Evolutionary conservation across 1,140 invertebrate genomes (phyloP).

Genomic region (Drosophila kikkawai): DNA sequence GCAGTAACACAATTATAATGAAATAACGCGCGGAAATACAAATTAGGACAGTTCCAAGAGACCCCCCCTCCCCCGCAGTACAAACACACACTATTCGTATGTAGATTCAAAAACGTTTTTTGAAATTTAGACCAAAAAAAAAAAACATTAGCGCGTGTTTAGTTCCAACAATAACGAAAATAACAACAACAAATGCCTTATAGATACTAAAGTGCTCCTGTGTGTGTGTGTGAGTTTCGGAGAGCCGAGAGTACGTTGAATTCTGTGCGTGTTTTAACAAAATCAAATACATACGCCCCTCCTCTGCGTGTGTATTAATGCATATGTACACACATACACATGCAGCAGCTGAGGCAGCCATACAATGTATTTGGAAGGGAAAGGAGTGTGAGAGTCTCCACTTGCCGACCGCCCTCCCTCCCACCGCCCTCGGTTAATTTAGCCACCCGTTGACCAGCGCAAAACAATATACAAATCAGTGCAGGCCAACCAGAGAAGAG

Average conservation of each 20-base stretch:
- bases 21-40: slow-evolving; percentile 61
- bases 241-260: slow-evolving; percentile 22
- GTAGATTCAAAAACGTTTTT: slow-evolving; percentile 15
- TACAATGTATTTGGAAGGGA: slow-evolving; percentile 55
- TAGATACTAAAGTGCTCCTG: slow-evolving; percentile 72
- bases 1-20: slow-evolving; percentile 3
- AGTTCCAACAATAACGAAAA: slow-evolving; percentile 60
- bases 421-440: slow-evolving; percentile 15
- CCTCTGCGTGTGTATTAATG: slow-evolving; percentile 29
- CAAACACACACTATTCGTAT: slow-evolving; percentile 12
- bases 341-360: slow-evolving; percentile 45
- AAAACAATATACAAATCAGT: slow-evolving; percentile 55
- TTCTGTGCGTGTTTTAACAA: slow-evolving; percentile 24
- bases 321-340: slow-evolving; percentile 11
- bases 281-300: slow-evolving; percentile 24
- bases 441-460: slow-evolving; percentile 6
- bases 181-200: slow-evolving; percentile 59
- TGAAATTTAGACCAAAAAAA: slow-evolving; percentile 25
- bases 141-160: slow-evolving; percentile 62
- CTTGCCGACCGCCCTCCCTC: slow-evolving; percentile 2
- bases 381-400: slow-evolving; percentile 32
- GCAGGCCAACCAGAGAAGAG: slow-evolving; percentile 23
- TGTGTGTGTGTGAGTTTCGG: slow-evolving; percentile 39
- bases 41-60: slow-evolving; percentile 62
- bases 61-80: slow-evolving; percentile 1